Base-by-base conservation (phyloP, 2,113 vertebrate species). In the Podarcis raffonei region DNA sequence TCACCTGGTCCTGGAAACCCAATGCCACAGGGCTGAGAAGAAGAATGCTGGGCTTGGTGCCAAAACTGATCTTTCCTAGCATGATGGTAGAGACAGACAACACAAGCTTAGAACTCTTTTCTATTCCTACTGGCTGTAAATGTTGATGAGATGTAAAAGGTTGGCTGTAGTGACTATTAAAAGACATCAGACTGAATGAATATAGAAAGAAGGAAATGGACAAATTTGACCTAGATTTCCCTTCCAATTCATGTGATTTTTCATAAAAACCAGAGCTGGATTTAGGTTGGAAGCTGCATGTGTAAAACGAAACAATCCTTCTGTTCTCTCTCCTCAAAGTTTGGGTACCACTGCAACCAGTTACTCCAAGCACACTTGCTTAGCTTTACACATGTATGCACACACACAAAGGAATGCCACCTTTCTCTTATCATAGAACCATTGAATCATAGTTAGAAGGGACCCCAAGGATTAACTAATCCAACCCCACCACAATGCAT, bases 101-200 rank as follows among this genome's bases (percentile, higher is more conserved):
- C 78, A 59, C 11, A 39, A 37, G 59, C 86, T 74, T 86, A 85
- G 3, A 94, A 83, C 86, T 57, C 23, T 89, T 83, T 27, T 84
- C 65, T 23, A 83, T 30, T 53, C 59, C 59, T 68, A 92, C 13
- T 9, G 93, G 83, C 89, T 79, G 35, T 85, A 84, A 84, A 0
- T 65, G 83, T 30, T 25, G 30, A 42, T 12, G 11, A 76, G 35
- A 82, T 68, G 68, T 53, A 53, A 68, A 79, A 92, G 23, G 27
- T 20, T 82, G 66, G 42, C 15, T 84, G 16, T 9, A 7, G 68
- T 69, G 3, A n/a, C 83, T 79, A 80, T 32, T 42, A 20, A 90
- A 32, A 35, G 84, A n/a, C 57, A 87, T 32, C 30, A 71, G 48
- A 12, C 48, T 53, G 48, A 53, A 11, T 53, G 48, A 53, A 11